These are phyloP conservation scores for Caenorhabditis uteleia DNA, from an alignment of 2,888 invertebrate genomes.

Conservation along the genomic window DNA sequence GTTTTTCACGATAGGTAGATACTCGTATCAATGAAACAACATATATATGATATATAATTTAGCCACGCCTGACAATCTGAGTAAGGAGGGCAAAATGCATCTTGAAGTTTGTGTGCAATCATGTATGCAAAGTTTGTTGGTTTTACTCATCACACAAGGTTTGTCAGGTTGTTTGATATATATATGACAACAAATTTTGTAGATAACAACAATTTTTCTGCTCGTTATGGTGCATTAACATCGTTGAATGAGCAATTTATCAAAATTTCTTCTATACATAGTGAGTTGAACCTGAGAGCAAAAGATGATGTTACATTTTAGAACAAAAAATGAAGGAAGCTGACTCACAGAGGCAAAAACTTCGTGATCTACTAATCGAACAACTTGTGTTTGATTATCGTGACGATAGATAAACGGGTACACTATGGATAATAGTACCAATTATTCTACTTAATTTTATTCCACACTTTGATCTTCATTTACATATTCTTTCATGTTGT, in stretches of 20 bases:
- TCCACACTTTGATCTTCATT: too few relatives aligned
- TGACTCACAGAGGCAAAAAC: slow-evolving; percentile 14
- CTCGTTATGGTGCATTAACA: slow-evolving; percentile 18
- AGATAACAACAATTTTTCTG: slow-evolving; percentile 16
- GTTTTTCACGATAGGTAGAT: slow-evolving; percentile 27
- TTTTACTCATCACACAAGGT: slow-evolving; percentile 12
- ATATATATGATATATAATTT: slow-evolving; percentile 1
- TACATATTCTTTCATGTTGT: too few relatives aligned
- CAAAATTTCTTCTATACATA: slow-evolving; percentile 8
- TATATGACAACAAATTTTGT: slow-evolving; percentile 4
- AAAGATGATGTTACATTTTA: slow-evolving; percentile 8
- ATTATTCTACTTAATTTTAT: too few relatives aligned
- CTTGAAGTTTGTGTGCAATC: slow-evolving; percentile 10
- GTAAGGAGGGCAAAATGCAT: slow-evolving; percentile 7
- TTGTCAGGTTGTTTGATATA: too few relatives aligned
- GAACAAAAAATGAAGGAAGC: slow-evolving; percentile 27
- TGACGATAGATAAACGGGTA: too few relatives aligned
- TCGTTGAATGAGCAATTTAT: slow-evolving; percentile 30
- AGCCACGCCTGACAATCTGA: slow-evolving; percentile 10
- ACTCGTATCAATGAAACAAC: neutral
- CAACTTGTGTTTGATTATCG: slow-evolving; percentile 27
- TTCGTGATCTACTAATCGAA: slow-evolving; percentile 25
- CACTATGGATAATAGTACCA: too few relatives aligned
- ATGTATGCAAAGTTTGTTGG: slow-evolving; percentile 15
- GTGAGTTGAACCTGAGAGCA: slow-evolving; percentile 8